A percentile compares a stretch with the other conserved stretches of the same genome.
Conservation (phyloP, 1,140 invertebrate species). For the Dreissena rostriformis region DNA sequence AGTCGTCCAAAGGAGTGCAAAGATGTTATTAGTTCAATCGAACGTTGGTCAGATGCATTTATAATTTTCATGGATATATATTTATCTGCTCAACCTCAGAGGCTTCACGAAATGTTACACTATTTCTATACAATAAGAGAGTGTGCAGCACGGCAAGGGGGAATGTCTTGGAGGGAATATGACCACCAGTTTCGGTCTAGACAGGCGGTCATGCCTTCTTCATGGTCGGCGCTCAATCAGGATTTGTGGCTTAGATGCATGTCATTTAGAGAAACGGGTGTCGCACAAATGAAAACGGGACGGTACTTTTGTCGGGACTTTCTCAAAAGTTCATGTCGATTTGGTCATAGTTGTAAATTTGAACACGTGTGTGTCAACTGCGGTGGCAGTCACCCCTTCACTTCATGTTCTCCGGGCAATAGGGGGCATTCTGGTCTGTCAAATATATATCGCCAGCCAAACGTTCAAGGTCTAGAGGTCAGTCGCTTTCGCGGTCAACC, state of each 20-base stretch:
- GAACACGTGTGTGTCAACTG: neutral
- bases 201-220: neutral
- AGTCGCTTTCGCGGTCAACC: neutral
- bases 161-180: slow-evolving; percentile 2
- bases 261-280: neutral
- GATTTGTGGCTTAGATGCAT: slow-evolving; percentile 1
- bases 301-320: too few species aligned
- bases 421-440: neutral
- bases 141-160: slow-evolving; percentile 5
- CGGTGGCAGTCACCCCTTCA: neutral
- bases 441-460: too few species aligned
- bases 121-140: slow-evolving; percentile 1
- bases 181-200: slow-evolving; percentile 11
- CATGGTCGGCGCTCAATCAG: slow-evolving; percentile 1
- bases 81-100: neutral
- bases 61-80: neutral
- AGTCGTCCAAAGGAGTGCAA: neutral
- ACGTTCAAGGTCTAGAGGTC: neutral
- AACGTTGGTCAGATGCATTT: slow-evolving; percentile 5
- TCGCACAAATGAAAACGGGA: too few species aligned
- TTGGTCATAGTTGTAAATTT: neutral
- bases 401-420: neutral
- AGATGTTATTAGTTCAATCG: neutral
- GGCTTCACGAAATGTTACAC: neutral
- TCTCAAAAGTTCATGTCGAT: too few species aligned